Conservation (phyloP, 2,888 invertebrate genomes). For the Diploptera punctata region DNA sequence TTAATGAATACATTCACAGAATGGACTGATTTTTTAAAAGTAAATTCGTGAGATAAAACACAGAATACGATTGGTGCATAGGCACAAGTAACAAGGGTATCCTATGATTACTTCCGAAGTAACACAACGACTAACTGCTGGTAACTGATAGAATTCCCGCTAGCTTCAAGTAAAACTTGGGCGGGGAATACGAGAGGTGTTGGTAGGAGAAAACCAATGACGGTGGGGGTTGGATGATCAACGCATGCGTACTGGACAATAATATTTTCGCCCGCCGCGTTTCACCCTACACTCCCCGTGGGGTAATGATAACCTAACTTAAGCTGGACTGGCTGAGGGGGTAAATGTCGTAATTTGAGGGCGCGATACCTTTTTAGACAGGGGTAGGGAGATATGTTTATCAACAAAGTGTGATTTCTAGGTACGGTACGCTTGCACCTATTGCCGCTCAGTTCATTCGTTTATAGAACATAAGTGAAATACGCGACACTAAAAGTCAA, state of each 20-base stretch:
- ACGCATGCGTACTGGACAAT: not conserved
- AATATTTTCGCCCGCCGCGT: not conserved
- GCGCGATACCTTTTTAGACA: not conserved
- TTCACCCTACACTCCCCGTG: not conserved
- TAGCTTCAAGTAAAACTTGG: not conserved
- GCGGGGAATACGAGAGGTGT: not conserved
- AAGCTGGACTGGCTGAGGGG: not conserved
- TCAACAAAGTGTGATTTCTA: not conserved
- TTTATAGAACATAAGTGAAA: too few species aligned
- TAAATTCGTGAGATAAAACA: not conserved
- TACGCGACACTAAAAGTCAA: too few species aligned
- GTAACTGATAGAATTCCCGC: not conserved
- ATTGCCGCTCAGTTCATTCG: not conserved
- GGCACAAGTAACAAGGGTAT: not conserved
- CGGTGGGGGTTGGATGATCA: not conserved
- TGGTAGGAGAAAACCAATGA: not conserved
- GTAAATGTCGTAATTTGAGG: not conserved
- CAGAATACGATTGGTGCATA: not conserved
- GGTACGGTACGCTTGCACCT: not conserved
- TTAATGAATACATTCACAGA: not conserved
- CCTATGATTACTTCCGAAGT: not conserved
- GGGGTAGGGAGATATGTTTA: slow-evolving; percentile 13
- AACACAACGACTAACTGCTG: not conserved
- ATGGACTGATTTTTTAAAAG: not conserved
- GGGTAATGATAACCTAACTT: not conserved